Conservation (phyloP, 2,888 invertebrate species). For the Erannis defoliaria region DNA sequence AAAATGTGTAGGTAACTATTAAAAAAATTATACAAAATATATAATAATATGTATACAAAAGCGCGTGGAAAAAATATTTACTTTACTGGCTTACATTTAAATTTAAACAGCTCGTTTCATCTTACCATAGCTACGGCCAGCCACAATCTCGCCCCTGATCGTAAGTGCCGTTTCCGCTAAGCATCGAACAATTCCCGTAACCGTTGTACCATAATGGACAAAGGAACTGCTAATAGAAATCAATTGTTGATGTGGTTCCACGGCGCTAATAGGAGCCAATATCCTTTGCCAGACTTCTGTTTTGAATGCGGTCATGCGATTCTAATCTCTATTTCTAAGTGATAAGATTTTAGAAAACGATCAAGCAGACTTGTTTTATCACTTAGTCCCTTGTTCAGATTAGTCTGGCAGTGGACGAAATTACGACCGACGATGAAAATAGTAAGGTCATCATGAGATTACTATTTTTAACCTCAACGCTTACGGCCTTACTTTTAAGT, state of each 20-base stretch:
- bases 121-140: not conserved
- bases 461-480: not conserved
- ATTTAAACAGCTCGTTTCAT: constrained; percentile 7
- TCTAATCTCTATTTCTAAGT: constrained; percentile 6
- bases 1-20: no score
- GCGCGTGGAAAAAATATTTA: no score
- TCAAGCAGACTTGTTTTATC: not conserved
- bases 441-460: no score
- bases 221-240: constrained; percentile 38
- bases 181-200: constrained; percentile 17
- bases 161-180: constrained; percentile 29
- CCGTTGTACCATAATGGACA: constrained; percentile 24
- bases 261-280: constrained; percentile 25
- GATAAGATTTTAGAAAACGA: not conserved
- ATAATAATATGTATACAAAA: no score
- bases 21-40: no score
- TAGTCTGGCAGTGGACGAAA: constrained; percentile 10
- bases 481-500: not conserved
- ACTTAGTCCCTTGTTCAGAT: constrained; percentile 12
- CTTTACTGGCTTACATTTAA: no score
- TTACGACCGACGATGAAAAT: not conserved
- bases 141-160: constrained; percentile 27
- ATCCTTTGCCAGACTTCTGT: constrained; percentile 6
- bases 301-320: constrained; percentile 8
- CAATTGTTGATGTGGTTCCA: constrained; percentile 36